phyloP scores from a whole-genome alignment of 2,888 invertebrate species.

The Ectobius pallidus region DNA sequence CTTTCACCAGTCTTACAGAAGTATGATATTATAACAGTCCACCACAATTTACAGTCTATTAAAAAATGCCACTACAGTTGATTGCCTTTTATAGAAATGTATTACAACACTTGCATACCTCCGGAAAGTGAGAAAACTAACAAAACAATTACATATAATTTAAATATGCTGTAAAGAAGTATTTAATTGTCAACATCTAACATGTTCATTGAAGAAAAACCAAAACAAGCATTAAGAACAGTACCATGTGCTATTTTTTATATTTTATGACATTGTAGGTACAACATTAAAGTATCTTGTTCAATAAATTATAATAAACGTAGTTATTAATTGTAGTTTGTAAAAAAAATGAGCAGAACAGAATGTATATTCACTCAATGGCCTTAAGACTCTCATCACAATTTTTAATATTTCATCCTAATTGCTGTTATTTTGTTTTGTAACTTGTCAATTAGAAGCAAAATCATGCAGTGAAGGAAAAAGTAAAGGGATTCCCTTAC shows the following conservation, averaged over 20 bases:
- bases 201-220: constrained; percentile 19
- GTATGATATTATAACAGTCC: too few relatives aligned
- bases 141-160: constrained; percentile 27
- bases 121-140: constrained; percentile 28
- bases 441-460: constrained; percentile 27
- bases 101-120: constrained; percentile 30
- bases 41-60: constrained; percentile 15
- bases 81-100: constrained; percentile 33
- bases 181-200: constrained; percentile 31
- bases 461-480: too few relatives aligned
- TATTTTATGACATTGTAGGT: constrained; percentile 40
- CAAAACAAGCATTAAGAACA: constrained; percentile 29
- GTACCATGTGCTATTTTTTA: constrained; percentile 42
- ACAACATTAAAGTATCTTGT: constrained; percentile 32
- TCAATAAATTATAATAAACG: constrained; percentile 34
- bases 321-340: constrained; percentile 32
- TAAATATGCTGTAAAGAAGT: constrained; percentile 32
- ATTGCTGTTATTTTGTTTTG: constrained; percentile 30
- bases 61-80: constrained; percentile 8
- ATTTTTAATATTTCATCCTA: constrained; percentile 30
- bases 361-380: constrained; percentile 40
- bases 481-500: too few relatives aligned
- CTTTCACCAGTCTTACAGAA: too few relatives aligned
- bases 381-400: constrained; percentile 38
- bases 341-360: constrained; percentile 22